These are phyloP conservation scores for Ophion obscuratus DNA, from an alignment of 2,888 invertebrate genomes.

Conservation along the genomic window DNA sequence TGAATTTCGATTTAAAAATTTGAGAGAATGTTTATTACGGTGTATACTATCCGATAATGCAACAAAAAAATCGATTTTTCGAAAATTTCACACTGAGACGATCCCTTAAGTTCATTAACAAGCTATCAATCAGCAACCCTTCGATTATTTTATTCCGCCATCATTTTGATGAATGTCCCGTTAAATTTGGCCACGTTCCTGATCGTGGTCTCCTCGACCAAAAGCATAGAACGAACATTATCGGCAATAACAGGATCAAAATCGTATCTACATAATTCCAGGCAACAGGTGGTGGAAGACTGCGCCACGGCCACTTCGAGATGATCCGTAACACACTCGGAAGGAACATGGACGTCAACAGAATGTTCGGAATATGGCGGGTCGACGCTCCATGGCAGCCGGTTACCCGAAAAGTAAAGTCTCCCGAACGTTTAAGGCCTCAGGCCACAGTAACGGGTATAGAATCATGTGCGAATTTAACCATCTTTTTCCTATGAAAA, in stretches of 20 bases:
- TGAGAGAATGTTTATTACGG: no score
- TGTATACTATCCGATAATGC: no score
- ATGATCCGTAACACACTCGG: slow-evolving; percentile 92
- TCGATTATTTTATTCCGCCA: background rate
- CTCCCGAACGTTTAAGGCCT: background rate
- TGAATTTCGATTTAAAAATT: no score
- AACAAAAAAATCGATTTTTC: no score
- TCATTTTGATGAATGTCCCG: no score
- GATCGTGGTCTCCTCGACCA: background rate
- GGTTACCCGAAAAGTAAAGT: slow-evolving; percentile 90
- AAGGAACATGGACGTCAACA: slow-evolving; percentile 90
- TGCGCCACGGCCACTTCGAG: slow-evolving; percentile 93
- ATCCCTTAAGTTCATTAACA: no score
- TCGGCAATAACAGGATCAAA: background rate
- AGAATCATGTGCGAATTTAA: background rate
- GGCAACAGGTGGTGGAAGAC: slow-evolving; percentile 93
- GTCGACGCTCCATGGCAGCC: slow-evolving; percentile 98
- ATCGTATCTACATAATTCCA: slow-evolving; percentile 79
- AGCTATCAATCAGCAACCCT: background rate
- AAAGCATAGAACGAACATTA: background rate
- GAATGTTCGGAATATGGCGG: slow-evolving; percentile 98
- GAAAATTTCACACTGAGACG: no score
- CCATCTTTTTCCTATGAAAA: no score
- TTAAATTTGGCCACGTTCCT: no score
- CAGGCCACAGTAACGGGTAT: no score